These are phyloP conservation scores for Phlogophora meticulosa DNA, from an alignment of 2,888 invertebrate species.

Conservation along the genomic window DNA sequence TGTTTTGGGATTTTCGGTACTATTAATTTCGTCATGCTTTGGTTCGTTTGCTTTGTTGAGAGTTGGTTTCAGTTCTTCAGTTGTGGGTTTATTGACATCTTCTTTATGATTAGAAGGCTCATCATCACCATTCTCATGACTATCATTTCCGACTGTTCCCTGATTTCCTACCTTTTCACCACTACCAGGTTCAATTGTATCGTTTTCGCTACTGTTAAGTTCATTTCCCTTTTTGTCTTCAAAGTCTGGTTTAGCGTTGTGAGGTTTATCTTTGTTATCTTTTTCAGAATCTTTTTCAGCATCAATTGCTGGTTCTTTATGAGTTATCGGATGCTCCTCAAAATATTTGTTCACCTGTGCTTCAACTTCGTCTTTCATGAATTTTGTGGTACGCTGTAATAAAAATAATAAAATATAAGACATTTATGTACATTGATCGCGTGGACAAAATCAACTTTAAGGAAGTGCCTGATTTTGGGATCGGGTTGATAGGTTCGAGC, in stretches of 20 bases:
- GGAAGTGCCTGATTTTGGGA: too few species aligned
- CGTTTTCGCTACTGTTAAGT: neutral
- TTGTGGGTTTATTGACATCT: neutral
- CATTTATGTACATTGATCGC: too few species aligned
- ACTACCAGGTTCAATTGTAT: too few species aligned
- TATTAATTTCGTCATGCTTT: neutral
- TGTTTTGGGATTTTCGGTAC: constrained; percentile 25
- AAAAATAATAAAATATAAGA: neutral
- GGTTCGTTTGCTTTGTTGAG: neutral
- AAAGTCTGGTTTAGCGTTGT: constrained; percentile 8
- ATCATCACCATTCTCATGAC: neutral
- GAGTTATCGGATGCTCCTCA: constrained; percentile 20
- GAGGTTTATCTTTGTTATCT: neutral
- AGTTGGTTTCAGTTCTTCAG: neutral
- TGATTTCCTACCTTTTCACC: neutral
- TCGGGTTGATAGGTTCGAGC: too few species aligned
- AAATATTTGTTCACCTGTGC: constrained; percentile 59
- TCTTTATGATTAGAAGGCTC: neutral
- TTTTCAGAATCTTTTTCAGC: constrained; percentile 1
- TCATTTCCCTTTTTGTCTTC: neutral
- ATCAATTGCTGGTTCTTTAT: constrained; percentile 5
- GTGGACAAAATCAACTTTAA: too few species aligned
- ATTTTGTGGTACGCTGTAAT: constrained; percentile 67
- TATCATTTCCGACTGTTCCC: neutral
- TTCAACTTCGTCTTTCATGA: constrained; percentile 69